Base-by-base conservation (phyloP, 2,797 vertebrate species). In the Crenuchus spilurus region DNA sequence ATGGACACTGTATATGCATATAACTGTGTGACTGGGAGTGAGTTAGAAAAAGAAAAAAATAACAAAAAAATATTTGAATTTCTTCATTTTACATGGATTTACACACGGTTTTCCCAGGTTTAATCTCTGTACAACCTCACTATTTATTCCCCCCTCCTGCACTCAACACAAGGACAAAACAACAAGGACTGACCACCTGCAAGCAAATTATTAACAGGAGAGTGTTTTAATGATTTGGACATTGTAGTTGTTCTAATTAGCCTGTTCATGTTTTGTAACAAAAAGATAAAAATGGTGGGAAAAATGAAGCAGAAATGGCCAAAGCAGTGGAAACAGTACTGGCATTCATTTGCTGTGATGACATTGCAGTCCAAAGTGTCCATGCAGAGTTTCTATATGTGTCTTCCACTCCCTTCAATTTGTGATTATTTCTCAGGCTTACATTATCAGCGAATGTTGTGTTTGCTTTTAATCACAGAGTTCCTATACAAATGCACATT, bases 191-290 rank as follows among this genome's bases (percentile, higher is more conserved):
- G 78, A 64, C 39, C 71, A 57, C 44, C 52, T 83, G 77, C 73
- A 79, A 77, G 83, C 81, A 78, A 86, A 87, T 84, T 85, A 79
- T 82, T 85, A 78, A 84, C 5, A 42, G 20, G 6, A 46, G 18
- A 60, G 20, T 24, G 41, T 16, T 78, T 90, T 87, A 88, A 87
- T 84, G 39, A 72, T 76, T 83, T 84, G 81, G 83, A 90, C 87
- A 84, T 88, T 91, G 89, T 88, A 89, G 88, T 89, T 91, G 89
- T 93, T 92, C 86, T 88, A 91, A 92, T 91, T 90, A 91, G 91
- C 92, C 87, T 92, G 87, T 90, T 89, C 84, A 89, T 90, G 87
- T 92, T 91, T 92, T 91, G 85, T 91, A 90, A 90, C 86, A 84
- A 88, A 89, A 89, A 51, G 87, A 83, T 83, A 84, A 78, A 81